Percentiles rank a stretch among this genome's conserved stretches.
These are phyloP conservation scores for Meandrusa payeni DNA, from an alignment of 2,888 invertebrate species.

Conservation along the genomic window DNA sequence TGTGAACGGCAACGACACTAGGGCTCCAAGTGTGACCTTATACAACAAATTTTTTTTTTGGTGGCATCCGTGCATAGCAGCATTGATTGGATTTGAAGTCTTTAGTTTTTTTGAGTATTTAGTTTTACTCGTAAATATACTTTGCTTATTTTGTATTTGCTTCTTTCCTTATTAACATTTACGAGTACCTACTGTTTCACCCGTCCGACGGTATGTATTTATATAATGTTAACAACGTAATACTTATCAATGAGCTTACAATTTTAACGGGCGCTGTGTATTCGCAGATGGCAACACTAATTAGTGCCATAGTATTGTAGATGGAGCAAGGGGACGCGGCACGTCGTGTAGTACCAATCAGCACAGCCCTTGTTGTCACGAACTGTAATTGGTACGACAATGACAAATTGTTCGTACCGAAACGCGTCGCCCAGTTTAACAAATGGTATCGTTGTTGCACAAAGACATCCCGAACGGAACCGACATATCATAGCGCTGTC, in stretches of 20 bases:
- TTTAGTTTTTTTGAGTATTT: no score
- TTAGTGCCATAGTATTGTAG: slow-evolving; percentile 5
- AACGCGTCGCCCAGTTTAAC: slow-evolving; percentile 8
- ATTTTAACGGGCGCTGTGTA: neutral
- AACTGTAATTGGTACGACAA: slow-evolving; percentile 23
- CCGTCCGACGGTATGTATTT: no score
- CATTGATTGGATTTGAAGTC: no score
- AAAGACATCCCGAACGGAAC: neutral
- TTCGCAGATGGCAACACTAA: slow-evolving; percentile 8
- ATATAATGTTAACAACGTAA: no score
- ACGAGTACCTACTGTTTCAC: no score
- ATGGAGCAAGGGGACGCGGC: slow-evolving; percentile 4
- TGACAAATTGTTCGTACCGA: slow-evolving; percentile 15
- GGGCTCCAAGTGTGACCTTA: no score
- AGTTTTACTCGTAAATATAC: no score
- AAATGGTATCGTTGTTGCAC: slow-evolving; percentile 12
- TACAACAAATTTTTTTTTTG: no score
- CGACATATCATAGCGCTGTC: neutral
- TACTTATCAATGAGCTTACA: neutral
- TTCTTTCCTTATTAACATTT: no score
- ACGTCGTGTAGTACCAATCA: slow-evolving; percentile 18
- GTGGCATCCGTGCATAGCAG: no score
- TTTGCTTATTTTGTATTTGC: no score
- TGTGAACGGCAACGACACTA: no score
- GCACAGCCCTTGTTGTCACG: slow-evolving; percentile 17